phyloP scores from a whole-genome alignment of 2,888 invertebrate species.

The Caenorhabditis uteleia region DNA sequence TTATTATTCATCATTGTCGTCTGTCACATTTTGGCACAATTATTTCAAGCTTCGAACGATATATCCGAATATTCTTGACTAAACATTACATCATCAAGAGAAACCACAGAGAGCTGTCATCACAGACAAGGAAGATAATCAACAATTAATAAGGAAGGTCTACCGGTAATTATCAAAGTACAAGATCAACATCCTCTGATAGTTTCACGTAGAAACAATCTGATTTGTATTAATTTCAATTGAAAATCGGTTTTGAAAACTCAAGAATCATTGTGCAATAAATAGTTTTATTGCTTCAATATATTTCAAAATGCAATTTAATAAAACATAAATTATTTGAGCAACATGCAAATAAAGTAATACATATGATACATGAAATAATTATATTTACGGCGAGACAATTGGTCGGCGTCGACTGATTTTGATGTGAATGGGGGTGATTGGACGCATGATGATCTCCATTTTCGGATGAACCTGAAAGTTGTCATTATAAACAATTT shows the following conservation, averaged over 20 bases:
- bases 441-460: conserved; percentile 71
- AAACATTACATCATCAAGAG: no score
- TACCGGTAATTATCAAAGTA: no score
- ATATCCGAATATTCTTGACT: no score
- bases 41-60: no score
- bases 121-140: no score
- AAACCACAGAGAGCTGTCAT: no score
- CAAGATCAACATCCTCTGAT: no score
- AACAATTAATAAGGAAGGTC: no score
- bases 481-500: not conserved
- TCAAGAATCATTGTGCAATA: not conserved
- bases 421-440: conserved; percentile 69
- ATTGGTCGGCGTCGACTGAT: conserved; percentile 48
- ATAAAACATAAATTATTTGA: not conserved
- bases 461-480: conserved; percentile 67
- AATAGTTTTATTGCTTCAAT: no score
- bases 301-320: not conserved
- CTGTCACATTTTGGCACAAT: no score
- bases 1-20: no score
- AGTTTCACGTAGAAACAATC: not conserved
- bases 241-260: not conserved
- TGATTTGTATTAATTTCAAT: no score
- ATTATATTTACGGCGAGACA: conserved; percentile 8
- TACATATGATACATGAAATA: not conserved
- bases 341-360: not conserved